These are phyloP conservation scores for Pholis gunnellus DNA, from an alignment of 2,113 vertebrate genomes.

Conservation along the genomic window DNA sequence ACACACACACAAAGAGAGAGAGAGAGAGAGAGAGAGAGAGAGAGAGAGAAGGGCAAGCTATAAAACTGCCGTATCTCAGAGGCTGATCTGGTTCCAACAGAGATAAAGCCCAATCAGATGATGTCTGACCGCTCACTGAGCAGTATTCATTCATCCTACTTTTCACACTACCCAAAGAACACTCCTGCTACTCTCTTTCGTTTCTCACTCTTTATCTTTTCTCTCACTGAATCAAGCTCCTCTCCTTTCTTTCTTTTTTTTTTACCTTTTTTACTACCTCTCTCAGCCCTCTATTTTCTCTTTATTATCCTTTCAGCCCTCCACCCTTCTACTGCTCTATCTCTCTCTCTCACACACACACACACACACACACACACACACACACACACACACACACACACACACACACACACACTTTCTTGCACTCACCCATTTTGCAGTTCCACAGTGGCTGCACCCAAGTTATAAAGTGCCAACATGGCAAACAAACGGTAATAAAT, in stretches of 20 bases:
- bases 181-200: conserved; percentile 1
- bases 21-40: not conserved
- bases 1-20: not conserved
- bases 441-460: conserved; percentile 49
- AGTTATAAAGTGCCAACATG: conserved; percentile 56
- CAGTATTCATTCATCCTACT: conserved; percentile 39
- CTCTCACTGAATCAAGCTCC: conserved; percentile 46
- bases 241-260: conserved; percentile 30
- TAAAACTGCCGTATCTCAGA: conserved; percentile 5
- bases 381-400: conserved; percentile 18
- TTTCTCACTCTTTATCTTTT: conserved; percentile 23
- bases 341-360: conserved; percentile 5
- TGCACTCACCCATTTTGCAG: conserved; percentile 45
- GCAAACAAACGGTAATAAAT: conserved; percentile 72
- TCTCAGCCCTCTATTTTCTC: conserved; percentile 48
- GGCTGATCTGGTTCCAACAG: conserved; percentile 12
- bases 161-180: conserved; percentile 21
- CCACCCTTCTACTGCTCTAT: conserved; percentile 2
- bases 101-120: conserved; percentile 24
- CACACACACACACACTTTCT: conserved; percentile 17
- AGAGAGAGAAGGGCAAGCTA: conserved; percentile 7
- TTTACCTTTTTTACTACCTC: conserved; percentile 46
- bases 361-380: conserved; percentile 15
- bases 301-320: conserved; percentile 60
- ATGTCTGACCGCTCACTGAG: conserved; percentile 21